phyloP scores from a whole-genome alignment of 2,113 vertebrate genomes.

The Amazona vittata region DNA sequence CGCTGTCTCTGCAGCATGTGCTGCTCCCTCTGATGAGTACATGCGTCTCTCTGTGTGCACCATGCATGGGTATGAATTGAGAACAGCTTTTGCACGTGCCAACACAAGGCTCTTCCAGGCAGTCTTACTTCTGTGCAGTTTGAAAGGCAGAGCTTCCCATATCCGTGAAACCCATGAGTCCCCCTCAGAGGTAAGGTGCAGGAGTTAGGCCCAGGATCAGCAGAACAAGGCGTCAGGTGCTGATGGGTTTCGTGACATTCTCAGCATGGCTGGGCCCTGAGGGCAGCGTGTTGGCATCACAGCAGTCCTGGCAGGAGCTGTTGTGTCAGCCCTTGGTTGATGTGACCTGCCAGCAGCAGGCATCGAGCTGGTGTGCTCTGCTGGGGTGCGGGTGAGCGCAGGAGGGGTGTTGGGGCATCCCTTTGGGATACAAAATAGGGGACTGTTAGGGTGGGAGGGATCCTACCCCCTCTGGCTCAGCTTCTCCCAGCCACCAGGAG shows the following conservation, averaged over 20 bases:
- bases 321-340: not conserved
- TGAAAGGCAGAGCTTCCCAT: not conserved
- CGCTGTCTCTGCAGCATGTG: not conserved
- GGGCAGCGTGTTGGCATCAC: rapidly evolving
- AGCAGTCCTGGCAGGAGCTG: not conserved
- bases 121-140: not conserved
- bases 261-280: not conserved
- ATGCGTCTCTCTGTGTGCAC: not conserved
- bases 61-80: too few species aligned
- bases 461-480: not conserved
- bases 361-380: not conserved
- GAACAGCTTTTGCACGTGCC: not conserved
- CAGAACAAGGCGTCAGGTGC: rapidly evolving
- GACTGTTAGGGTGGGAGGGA: rapidly evolving
- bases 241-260: too few species aligned
- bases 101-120: rapidly evolving
- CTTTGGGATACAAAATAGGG: rapidly evolving
- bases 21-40: rapidly evolving
- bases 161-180: too few species aligned
- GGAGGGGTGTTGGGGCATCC: not conserved
- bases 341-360: not conserved
- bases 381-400: rapidly evolving
- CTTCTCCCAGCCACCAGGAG: too few species aligned
- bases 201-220: too few species aligned
- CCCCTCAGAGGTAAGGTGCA: too few species aligned